Conservation (phyloP, 2,888 invertebrate species). For the Stegophylla sp. region DNA sequence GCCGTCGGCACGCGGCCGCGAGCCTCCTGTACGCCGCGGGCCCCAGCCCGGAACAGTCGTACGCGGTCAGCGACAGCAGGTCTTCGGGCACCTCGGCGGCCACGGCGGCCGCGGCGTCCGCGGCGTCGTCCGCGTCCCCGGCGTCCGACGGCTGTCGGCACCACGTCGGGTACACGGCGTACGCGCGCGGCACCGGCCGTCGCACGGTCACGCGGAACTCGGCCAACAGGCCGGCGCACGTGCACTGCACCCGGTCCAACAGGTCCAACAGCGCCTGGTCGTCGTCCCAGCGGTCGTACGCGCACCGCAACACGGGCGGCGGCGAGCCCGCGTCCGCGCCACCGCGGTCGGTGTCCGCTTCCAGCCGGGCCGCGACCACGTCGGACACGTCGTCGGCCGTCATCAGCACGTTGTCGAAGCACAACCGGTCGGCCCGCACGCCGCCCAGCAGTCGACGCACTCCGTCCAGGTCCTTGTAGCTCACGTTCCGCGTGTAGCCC, state of each 20-base stretch:
- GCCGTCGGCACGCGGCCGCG: not conserved
- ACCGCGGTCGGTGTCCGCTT: not conserved
- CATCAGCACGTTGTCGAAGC: slow-evolving; percentile 50
- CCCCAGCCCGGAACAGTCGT: slow-evolving; percentile 39
- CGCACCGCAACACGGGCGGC: slow-evolving; percentile 38
- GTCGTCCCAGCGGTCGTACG: slow-evolving; percentile 48
- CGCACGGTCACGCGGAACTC: slow-evolving; percentile 42
- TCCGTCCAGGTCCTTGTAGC: slow-evolving; percentile 10
- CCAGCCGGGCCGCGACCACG: slow-evolving; percentile 17
- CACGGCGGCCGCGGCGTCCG: not conserved
- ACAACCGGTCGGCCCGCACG: slow-evolving; percentile 23
- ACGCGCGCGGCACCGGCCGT: slow-evolving; percentile 25
- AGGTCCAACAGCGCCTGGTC: not conserved
- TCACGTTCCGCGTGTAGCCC: slow-evolving; percentile 2
- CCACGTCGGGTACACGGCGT: slow-evolving; percentile 42
- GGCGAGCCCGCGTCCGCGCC: slow-evolving; percentile 8
- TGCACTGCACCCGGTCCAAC: slow-evolving; percentile 29
- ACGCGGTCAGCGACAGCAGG: slow-evolving; percentile 14
- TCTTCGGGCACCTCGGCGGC: slow-evolving; percentile 40
- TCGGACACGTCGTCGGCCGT: slow-evolving; percentile 35
- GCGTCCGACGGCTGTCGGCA: not conserved
- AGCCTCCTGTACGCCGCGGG: slow-evolving; percentile 35
- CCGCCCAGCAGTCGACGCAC: slow-evolving; percentile 15
- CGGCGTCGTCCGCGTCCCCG: not conserved
- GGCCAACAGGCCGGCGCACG: slow-evolving; percentile 48